Evolutionary conservation across 1,140 invertebrate species (phyloP), one percentile per base, ranked within the genome.

Genomic region (Heliothis virescens): DNA sequence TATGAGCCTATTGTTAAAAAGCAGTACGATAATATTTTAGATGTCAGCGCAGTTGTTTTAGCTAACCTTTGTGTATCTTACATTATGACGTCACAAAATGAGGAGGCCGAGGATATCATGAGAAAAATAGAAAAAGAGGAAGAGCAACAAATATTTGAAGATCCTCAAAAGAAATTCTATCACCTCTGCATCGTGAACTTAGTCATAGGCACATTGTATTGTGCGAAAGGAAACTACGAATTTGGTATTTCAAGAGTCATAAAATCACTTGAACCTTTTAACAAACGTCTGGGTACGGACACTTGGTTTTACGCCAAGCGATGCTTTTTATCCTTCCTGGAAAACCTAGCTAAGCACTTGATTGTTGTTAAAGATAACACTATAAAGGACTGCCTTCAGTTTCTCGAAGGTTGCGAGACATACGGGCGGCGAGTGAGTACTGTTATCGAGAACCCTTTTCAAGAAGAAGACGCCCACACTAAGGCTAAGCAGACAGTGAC

Each of bases 41-140:
- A 98, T 86, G 97, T 99, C 0, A 99, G 98, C 90, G 98, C 99
- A 1, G 99, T 99, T 78, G 98, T 99, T 60, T 95, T 99, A 83
- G 99, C 99, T 4, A 99, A 99, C 95, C 95, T 99, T 11, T 99
- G 99, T 94, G 99, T 99, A 0, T 99, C 98, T 62, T 99, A 99
- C 90, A 99, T 99, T 83, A 99, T 99, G 98, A 99, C 98, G 1
- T 98, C 98, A 69, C 98, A 99, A 95, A 99, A 99, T 94, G 98
- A 99, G 93, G 99, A 99, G 95, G 99, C 99, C 41, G 99, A 99
- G 95, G 99, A 99, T 89, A 95, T 99, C 69, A 99, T 99, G 98
- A 96, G 99, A 71, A 99, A 99, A 95, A 99, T 99, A 83, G 99
- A 99, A 92, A 99, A 99, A 85, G 99, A 99, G 92, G 99, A 99